Conservation (phyloP, 37 sponge, comb jelly and placozoan species). For the Hexactinellida sp. region DNA sequence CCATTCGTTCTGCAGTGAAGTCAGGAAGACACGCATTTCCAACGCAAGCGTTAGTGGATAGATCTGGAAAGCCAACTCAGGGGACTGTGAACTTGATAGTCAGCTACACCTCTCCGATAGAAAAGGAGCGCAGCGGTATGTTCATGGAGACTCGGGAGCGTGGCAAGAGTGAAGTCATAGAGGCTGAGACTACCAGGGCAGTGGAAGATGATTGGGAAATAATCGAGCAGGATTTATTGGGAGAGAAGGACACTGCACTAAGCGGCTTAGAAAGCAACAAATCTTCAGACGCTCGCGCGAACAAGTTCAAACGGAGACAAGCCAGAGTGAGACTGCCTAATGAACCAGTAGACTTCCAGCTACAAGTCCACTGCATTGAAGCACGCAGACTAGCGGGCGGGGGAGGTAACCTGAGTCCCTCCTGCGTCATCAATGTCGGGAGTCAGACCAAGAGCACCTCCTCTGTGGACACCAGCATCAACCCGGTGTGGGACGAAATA, state of each 20-base stretch:
- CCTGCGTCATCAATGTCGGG: conserved; percentile 27
- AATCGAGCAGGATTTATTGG: not conserved
- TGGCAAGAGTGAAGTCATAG: not conserved
- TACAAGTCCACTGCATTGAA: conserved; percentile 38
- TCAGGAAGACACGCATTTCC: not conserved
- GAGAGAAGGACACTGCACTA: not conserved
- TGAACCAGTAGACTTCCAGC: conserved; percentile 41
- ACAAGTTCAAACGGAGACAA: conserved; percentile 23
- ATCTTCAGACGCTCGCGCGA: not conserved
- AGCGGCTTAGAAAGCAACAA: not conserved
- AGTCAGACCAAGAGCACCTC: conserved; percentile 28
- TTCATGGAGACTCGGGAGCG: not conserved
- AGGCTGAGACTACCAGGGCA: not conserved
- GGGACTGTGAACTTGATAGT: not conserved
- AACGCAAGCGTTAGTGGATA: not conserved
- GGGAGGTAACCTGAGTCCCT: conserved; percentile 28
- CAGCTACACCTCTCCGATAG: not conserved
- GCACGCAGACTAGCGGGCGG: conserved; percentile 35
- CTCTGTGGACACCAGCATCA: conserved; percentile 26
- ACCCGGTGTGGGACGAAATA: conserved; percentile 45
- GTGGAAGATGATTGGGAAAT: not conserved
- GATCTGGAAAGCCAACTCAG: not conserved
- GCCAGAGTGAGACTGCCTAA: conserved; percentile 28
- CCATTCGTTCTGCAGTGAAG: not conserved
- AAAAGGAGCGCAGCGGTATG: not conserved